Conservation (phyloP, 2,888 invertebrate species). For the Eugnorisma glareosa region DNA sequence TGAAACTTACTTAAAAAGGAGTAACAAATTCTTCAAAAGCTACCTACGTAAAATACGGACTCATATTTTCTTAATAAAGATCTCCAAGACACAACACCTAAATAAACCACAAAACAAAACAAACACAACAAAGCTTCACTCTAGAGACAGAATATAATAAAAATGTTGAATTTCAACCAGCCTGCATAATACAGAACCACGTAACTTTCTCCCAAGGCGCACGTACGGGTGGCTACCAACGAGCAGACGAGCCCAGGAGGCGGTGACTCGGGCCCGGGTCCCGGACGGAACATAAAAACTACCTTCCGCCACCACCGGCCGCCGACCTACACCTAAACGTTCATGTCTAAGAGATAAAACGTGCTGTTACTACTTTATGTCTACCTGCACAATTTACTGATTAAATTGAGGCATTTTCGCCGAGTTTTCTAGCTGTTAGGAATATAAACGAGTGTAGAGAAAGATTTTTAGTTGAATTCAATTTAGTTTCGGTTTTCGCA, state of each 20-base stretch:
- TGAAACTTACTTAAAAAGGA: not conserved
- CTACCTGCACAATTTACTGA: conserved; percentile 57
- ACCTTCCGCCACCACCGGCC: conserved; percentile 76
- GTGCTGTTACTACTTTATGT: conserved; percentile 64
- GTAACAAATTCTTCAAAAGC: not conserved
- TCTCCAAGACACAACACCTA: conserved; percentile 6
- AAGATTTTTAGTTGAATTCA: conserved; percentile 14
- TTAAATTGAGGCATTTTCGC: conserved; percentile 60
- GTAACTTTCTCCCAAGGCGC: conserved; percentile 74
- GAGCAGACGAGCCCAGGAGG: conserved; percentile 37
- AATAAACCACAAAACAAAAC: conserved; percentile 15
- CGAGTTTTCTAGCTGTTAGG: conserved; percentile 26
- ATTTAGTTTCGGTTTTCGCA: not conserved
- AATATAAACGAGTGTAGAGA: not conserved
- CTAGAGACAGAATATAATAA: conserved; percentile 51
- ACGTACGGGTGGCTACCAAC: conserved; percentile 61
- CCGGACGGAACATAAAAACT: conserved; percentile 77
- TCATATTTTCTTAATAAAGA: not conserved
- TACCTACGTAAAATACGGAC: not conserved
- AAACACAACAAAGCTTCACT: conserved; percentile 51
- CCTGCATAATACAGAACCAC: conserved; percentile 71
- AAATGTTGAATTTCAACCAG: conserved; percentile 63
- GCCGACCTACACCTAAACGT: conserved; percentile 65
- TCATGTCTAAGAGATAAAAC: conserved; percentile 68
- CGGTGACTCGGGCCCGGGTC: conserved; percentile 48